These are phyloP conservation scores for Zaprionus kolodkinae DNA, from an alignment of 1,140 invertebrate genomes.

Conservation along the genomic window DNA sequence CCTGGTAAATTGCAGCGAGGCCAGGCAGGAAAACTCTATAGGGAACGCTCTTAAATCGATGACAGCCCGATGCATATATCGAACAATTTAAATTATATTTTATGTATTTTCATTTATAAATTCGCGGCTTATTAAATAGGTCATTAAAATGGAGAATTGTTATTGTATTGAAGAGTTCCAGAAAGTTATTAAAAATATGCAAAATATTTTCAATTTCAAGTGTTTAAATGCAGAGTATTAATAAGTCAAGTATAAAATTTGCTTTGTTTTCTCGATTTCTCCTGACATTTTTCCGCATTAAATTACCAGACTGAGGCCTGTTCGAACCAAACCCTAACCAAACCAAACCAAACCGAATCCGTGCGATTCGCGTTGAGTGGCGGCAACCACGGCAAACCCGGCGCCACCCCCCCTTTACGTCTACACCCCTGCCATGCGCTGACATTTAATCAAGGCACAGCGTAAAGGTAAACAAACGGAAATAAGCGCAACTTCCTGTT, in stretches of 20 bases:
- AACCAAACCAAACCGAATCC: background rate
- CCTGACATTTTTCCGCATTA: slow-evolving; percentile 32
- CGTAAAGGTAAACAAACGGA: slow-evolving; percentile 81
- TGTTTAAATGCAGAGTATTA: background rate
- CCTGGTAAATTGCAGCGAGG: slow-evolving; percentile 16
- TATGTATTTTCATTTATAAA: no score
- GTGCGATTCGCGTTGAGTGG: slow-evolving; percentile 7
- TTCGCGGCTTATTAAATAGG: no score
- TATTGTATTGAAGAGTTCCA: no score
- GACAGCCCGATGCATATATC: background rate
- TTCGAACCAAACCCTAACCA: background rate
- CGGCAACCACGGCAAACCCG: slow-evolving; percentile 32
- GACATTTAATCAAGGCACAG: slow-evolving; percentile 80
- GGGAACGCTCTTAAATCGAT: background rate
- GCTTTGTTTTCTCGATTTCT: background rate
- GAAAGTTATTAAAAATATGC: background rate
- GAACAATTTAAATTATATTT: background rate
- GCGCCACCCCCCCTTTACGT: background rate
- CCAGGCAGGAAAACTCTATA: background rate
- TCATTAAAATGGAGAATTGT: no score
- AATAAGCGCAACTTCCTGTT: slow-evolving; percentile 81
- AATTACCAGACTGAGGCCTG: slow-evolving; percentile 26
- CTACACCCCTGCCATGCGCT: slow-evolving; percentile 29
- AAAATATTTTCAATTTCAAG: background rate
- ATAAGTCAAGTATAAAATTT: background rate